A percentile compares a stretch with the other conserved stretches of the same genome.
These are phyloP conservation scores for Pilophorus perplexus DNA, from an alignment of 2,888 invertebrate genomes.

Conservation along the genomic window DNA sequence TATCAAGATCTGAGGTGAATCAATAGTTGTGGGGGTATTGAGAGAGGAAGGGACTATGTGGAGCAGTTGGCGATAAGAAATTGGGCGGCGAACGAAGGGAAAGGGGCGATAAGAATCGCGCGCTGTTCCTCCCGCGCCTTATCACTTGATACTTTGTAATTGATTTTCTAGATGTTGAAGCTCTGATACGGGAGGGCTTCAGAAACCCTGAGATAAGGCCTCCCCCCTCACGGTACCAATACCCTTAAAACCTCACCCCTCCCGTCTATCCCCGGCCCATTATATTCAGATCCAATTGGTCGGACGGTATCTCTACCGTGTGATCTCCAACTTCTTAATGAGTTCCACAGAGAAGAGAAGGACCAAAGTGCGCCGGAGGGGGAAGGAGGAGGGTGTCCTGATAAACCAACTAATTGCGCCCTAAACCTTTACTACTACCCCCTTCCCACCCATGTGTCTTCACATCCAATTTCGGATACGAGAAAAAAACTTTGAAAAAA, in stretches of 20 bases:
- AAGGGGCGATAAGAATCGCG: conserved; percentile 18
- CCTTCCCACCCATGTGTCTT: conserved; percentile 28
- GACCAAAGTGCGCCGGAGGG: conserved; percentile 4
- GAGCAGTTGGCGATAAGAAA: too few relatives aligned
- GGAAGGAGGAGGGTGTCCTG: conserved; percentile 6
- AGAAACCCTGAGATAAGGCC: conserved; percentile 4
- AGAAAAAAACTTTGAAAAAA: too few relatives aligned
- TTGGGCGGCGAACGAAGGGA: too few relatives aligned
- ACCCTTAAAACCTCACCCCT: conserved; percentile 7
- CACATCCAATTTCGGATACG: too few relatives aligned
- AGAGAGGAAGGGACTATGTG: neutral
- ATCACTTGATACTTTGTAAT: conserved; percentile 46
- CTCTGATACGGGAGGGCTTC: conserved; percentile 20
- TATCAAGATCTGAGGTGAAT: conserved; percentile 8
- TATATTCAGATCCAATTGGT: conserved; percentile 48
- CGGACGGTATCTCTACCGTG: conserved; percentile 44
- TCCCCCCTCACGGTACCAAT: neutral
- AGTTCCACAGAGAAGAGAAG: conserved; percentile 47
- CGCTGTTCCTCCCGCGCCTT: conserved; percentile 36
- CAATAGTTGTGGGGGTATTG: conserved; percentile 8
- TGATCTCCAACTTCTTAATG: conserved; percentile 49
- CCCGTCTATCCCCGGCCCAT: conserved; percentile 44
- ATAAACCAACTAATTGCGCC: conserved; percentile 47
- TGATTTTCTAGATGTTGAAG: conserved; percentile 44
- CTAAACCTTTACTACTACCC: conserved; percentile 27